A percentile compares a stretch with the other conserved stretches of the same genome.
Conservation (phyloP, 2,888 invertebrate genomes). For the Rotaria macrura region DNA sequence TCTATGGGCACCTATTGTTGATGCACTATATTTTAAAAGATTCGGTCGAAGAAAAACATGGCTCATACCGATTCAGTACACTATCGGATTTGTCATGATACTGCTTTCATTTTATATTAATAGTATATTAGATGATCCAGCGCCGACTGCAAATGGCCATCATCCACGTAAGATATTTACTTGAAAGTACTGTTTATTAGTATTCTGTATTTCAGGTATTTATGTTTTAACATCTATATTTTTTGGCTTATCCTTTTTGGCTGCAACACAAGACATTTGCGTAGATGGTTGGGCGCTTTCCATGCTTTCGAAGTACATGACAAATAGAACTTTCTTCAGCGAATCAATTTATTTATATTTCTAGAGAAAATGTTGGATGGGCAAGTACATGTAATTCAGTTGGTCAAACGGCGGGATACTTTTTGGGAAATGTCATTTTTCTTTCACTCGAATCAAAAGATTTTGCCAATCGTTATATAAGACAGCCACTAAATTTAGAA, state of each 20-base stretch:
- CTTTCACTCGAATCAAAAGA: slow-evolving; percentile 85
- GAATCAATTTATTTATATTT: slow-evolving; percentile 66
- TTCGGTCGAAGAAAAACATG: slow-evolving; percentile 81
- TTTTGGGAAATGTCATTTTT: slow-evolving; percentile 88
- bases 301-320: slow-evolving; percentile 73
- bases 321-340: slow-evolving; percentile 27
- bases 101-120: slow-evolving; percentile 59
- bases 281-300: slow-evolving; percentile 99
- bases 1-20: slow-evolving; percentile 94
- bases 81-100: slow-evolving; percentile 70
- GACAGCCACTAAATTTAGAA: slow-evolving; percentile 52
- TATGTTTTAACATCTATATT: slow-evolving; percentile 66
- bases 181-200: no score
- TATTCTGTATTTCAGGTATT: slow-evolving; percentile 49
- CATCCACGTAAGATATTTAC: not conserved
- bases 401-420: slow-evolving; percentile 93
- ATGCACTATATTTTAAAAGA: slow-evolving; percentile 68
- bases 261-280: slow-evolving; percentile 97
- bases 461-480: slow-evolving; percentile 84
- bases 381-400: slow-evolving; percentile 97
- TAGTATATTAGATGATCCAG: slow-evolving; percentile 38
- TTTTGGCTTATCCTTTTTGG: slow-evolving; percentile 81
- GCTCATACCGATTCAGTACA: slow-evolving; percentile 81
- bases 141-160: not conserved
- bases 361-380: slow-evolving; percentile 81